Base-by-base conservation (phyloP, 1,140 invertebrate species). In the Drosophila pectinifera region DNA sequence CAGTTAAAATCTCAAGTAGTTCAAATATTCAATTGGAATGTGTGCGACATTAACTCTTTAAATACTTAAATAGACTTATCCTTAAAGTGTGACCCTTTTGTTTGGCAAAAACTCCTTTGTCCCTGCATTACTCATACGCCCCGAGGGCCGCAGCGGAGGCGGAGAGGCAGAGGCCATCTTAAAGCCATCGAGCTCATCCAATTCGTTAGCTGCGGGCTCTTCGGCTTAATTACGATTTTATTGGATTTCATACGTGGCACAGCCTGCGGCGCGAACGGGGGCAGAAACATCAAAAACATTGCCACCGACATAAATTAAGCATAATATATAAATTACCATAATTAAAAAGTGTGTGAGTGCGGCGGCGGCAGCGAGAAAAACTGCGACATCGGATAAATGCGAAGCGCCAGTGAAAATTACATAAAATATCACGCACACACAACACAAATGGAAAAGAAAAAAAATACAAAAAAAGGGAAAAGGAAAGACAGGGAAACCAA, bases 281-380 rank as follows among this genome's bases (percentile, higher is more conserved):
- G 78, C 57, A 41, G 51, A 58, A 58, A 65, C 72, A 76, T 80
- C 67, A 73, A 63, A 59, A 74, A 74, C 80, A 83, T 78, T 61
- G 61, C 68, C 51, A 67, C 46, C 49, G 59, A 56, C 81, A 85
- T 85, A 81, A 84, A 85, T 83, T 79, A 72, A 84, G 72, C 64
- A 59, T 74, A 73, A 85, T 84, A 84, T 78, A 85, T 80, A 85
- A 85, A 85, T 85, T 80, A 78, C 75, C 82, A 86, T 85, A 85
- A 85, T 85, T 86, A 86, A 86, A 51, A 61, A 76, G 55, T 75
- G 61, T 80, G 57, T 26, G 55, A 53, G 61, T 31, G 24, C 14
- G 26, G 4, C 28, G 16, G 46, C 20, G 10, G 13, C 10, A 41
- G n/a, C 20, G 13, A n/a, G 6, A 18, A 22, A 53, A 36, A 56